These are phyloP conservation scores for Phengaris arion DNA, from an alignment of 2,888 invertebrate genomes.

Conservation along the genomic window DNA sequence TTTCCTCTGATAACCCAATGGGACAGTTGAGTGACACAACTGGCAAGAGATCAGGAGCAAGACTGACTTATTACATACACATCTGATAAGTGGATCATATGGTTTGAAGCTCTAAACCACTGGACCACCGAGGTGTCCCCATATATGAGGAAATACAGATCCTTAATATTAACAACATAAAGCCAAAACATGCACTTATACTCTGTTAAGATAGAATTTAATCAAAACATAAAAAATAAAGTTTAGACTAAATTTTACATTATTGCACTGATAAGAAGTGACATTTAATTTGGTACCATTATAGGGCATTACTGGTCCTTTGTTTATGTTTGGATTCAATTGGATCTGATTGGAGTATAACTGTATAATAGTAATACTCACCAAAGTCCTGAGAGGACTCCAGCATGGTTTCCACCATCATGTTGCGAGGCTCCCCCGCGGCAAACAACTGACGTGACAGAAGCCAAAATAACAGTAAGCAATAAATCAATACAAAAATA, in stretches of 20 bases:
- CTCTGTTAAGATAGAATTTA: too few species aligned
- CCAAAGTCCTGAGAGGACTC: conserved; percentile 76
- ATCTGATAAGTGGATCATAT: too few species aligned
- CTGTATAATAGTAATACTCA: conserved; percentile 47
- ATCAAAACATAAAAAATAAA: too few species aligned
- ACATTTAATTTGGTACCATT: background rate
- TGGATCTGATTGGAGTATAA: background rate
- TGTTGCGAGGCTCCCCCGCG: conserved; percentile 56
- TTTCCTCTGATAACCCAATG: too few species aligned
- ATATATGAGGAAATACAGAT: background rate
- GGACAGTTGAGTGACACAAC: too few species aligned
- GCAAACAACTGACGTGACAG: conserved; percentile 54
- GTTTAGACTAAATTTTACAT: too few species aligned
- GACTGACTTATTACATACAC: too few species aligned
- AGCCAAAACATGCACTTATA: background rate
- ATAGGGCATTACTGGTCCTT: background rate
- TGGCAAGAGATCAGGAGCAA: too few species aligned
- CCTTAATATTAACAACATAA: background rate
- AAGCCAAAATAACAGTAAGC: conserved; percentile 51
- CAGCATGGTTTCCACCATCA: conserved; percentile 75
- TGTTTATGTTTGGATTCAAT: background rate
- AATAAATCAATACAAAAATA: conserved; percentile 32
- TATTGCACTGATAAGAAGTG: too few species aligned
- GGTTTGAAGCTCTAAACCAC: too few species aligned
- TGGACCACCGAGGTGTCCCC: too few species aligned